Percentiles rank a stretch among this genome's conserved stretches.
phyloP scores from a whole-genome alignment of 2,888 invertebrate species.

The Argyra leucocephala region DNA sequence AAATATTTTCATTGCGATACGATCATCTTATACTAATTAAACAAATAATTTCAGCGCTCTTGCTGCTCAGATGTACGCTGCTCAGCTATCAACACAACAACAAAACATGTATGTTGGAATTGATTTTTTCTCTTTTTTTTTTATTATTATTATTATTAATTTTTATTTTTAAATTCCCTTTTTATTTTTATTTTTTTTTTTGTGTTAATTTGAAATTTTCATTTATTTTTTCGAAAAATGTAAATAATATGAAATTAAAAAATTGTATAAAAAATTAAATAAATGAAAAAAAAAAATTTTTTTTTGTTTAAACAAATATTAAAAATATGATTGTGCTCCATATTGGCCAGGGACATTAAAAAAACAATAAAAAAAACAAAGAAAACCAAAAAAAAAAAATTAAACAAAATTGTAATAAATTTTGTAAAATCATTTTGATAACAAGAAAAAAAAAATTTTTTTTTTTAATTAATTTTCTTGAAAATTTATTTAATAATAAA shows the following conservation, averaged over 20 bases:
- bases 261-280: slow-evolving; percentile 22
- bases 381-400: too few relatives aligned
- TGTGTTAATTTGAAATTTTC: slow-evolving; percentile 15
- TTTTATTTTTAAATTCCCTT: too few relatives aligned
- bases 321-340: neutral
- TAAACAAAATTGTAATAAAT: too few relatives aligned
- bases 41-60: slow-evolving; percentile 80
- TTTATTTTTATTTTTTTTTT: neutral
- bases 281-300: slow-evolving; percentile 22
- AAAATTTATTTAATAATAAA: neutral
- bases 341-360: slow-evolving; percentile 2
- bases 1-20: neutral
- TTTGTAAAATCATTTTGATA: too few relatives aligned
- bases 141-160: too few relatives aligned
- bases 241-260: slow-evolving; percentile 14
- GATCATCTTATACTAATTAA: too few relatives aligned
- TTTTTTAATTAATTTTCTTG: neutral
- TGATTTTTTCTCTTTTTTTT: neutral
- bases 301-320: neutral
- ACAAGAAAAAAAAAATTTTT: slow-evolving; percentile 29
- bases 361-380: too few relatives aligned
- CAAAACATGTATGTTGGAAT: slow-evolving; percentile 76
- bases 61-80: slow-evolving; percentile 92
- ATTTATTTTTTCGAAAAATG: slow-evolving; percentile 17
- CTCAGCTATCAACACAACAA: slow-evolving; percentile 85